These are phyloP conservation scores for Leptinotarsa peninsularis DNA, from an alignment of 2,888 invertebrate species.

Conservation along the genomic window DNA sequence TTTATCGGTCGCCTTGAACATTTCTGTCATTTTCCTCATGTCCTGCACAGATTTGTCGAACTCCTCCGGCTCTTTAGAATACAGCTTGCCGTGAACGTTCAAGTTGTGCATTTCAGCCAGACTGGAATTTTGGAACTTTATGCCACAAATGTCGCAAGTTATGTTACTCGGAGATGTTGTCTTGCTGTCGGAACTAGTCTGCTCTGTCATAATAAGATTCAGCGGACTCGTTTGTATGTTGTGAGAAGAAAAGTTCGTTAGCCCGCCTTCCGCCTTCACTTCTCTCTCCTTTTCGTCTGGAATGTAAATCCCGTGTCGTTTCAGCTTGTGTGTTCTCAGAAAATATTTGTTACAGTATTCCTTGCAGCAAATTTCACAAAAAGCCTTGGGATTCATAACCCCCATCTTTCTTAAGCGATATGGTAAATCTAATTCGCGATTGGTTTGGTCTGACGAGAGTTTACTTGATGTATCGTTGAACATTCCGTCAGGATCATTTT, in stretches of 20 bases:
- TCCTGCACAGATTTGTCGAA: conserved; percentile 55
- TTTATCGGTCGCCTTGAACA: conserved; percentile 52
- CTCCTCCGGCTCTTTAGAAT: conserved; percentile 51
- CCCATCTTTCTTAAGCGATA: conserved; percentile 83
- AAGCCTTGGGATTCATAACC: conserved; percentile 88
- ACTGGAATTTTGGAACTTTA: conserved; percentile 68
- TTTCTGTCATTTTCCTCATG: conserved; percentile 39
- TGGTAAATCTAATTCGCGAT: conserved; percentile 78
- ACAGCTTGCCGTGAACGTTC: conserved; percentile 61
- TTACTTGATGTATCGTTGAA: conserved; percentile 60
- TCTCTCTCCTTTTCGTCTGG: conserved; percentile 71
- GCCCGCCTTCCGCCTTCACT: conserved; percentile 63
- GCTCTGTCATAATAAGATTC: conserved; percentile 80
- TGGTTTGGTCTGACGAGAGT: conserved; percentile 63
- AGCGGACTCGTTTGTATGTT: conserved; percentile 81
- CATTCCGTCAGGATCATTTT: conserved; percentile 60
- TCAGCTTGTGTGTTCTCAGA: conserved; percentile 90
- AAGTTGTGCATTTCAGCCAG: conserved; percentile 64
- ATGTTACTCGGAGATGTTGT: conserved; percentile 67
- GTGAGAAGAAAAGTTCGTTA: conserved; percentile 51
- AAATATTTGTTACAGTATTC: conserved; percentile 95
- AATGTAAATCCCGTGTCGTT: conserved; percentile 87
- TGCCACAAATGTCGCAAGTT: conserved; percentile 68
- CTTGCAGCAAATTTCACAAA: conserved; percentile 92
- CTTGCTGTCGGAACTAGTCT: conserved; percentile 70